Percentiles rank a stretch among this genome's conserved stretches.
Evolutionary conservation across 2,113 vertebrate species (phyloP).

Genomic region (Psephotus haematonotus): DNA sequence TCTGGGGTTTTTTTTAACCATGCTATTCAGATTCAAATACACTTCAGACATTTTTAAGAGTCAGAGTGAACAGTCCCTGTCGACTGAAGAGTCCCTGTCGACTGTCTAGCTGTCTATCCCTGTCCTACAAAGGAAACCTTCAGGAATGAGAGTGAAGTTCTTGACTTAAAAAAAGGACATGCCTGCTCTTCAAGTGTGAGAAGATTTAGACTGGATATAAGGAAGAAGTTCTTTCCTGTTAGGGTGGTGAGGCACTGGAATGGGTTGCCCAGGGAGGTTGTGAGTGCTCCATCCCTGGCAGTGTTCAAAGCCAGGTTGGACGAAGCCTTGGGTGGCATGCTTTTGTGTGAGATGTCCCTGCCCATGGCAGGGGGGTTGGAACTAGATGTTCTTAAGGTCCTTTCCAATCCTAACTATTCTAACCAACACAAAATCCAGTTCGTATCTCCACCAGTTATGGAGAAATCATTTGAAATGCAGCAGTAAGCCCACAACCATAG

Average conservation of each 20-base stretch:
- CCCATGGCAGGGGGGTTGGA: too few relatives aligned
- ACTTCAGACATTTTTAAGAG: background rate
- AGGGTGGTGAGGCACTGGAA: too few relatives aligned
- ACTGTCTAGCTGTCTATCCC: background rate
- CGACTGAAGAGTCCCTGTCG: too few relatives aligned
- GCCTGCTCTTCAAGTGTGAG: background rate
- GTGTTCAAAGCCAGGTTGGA: too few relatives aligned
- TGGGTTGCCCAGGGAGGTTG: too few relatives aligned
- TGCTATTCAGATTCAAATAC: background rate
- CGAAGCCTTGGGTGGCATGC: too few relatives aligned
- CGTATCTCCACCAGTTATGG: accelerated
- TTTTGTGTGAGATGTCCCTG: too few relatives aligned
- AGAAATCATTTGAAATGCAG: background rate
- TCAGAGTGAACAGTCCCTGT: background rate
- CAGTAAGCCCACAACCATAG: background rate
- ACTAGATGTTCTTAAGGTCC: too few relatives aligned
- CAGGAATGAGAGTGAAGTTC: background rate
- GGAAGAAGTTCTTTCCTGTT: too few relatives aligned
- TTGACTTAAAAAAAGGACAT: background rate
- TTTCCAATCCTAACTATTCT: too few relatives aligned
- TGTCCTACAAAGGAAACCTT: background rate
- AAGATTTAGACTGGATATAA: background rate
- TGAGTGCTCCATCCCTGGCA: too few relatives aligned
- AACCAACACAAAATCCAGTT: background rate
- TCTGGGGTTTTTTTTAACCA: background rate